Base-by-base conservation (phyloP, 2,113 vertebrate species). In the Pangasianodon gigas region DNA sequence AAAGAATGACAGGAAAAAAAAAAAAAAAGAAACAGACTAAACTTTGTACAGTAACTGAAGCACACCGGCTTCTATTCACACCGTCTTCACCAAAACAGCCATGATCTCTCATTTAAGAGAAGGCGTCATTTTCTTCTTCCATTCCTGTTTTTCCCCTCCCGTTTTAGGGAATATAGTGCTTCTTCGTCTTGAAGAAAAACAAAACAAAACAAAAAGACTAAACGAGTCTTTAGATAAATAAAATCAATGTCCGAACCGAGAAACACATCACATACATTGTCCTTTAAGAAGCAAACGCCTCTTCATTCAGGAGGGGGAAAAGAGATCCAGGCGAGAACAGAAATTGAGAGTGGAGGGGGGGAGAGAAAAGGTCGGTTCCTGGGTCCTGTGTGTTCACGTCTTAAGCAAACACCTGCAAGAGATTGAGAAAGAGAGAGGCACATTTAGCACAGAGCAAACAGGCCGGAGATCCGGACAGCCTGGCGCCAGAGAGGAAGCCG, bases 401-500 rank as follows among this genome's bases (percentile, higher is more conserved):
- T 96, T 95, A 95, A 96, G 94, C 94, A 97, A 97, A 98, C 97
- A 98, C 98, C 98, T 99, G 98, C 97, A 97, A 98, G 96, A 98
- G 97, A 98, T 97, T 96, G 97, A 97, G 96, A 96, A 94, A 97
- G 94, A 89, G 26, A 87, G 85, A 75, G 85, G 96, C 97, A 93
- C 95, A 97, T 98, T 98, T 97, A 98, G 96, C 41, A 97, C 97
- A 96, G 95, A 93, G 96, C 97, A 96, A 97, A 97, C 97, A 97
- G 97, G 97, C 96, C 97, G 97, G 96, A 98, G 97, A 97, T 97
- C 97, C 96, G 96, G 98, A 98, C 98, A 97, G 97, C 94, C 97
- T 97, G 98, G 98, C 98, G 97, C 98, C 98, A 98, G 95, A 93
- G 96, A 97, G 97, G 97, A 98, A 99, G 97, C 98, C 98, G 94